These are phyloP conservation scores for Dolichallabes microphthalmus DNA, from an alignment of 2,113 vertebrate genomes.

Conservation along the genomic window DNA sequence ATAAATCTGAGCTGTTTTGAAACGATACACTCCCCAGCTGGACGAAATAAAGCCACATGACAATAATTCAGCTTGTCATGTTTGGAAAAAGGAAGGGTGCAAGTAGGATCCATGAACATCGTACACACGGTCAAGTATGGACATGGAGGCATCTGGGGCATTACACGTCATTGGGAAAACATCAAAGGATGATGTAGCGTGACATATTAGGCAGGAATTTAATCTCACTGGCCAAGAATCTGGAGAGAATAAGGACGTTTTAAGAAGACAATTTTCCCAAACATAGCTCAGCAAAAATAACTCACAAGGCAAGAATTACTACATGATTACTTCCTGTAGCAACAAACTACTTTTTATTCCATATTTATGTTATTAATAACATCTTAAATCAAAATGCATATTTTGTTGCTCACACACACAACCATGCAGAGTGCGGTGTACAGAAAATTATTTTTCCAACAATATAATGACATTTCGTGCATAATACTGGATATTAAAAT, in stretches of 20 bases:
- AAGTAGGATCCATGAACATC: not conserved
- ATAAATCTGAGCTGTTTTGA: not conserved
- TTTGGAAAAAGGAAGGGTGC: not conserved
- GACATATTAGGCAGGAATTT: not conserved
- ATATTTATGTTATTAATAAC: too few relatives aligned
- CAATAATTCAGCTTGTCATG: not conserved
- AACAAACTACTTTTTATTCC: too few relatives aligned
- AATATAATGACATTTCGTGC: not conserved
- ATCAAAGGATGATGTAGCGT: not conserved
- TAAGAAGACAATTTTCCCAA: not conserved
- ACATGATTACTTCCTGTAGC: too few relatives aligned
- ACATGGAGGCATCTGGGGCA: not conserved
- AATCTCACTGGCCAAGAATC: not conserved
- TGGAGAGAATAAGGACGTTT: not conserved
- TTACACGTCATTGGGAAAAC: not conserved
- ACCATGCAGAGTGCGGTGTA: too few relatives aligned
- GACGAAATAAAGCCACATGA: not conserved
- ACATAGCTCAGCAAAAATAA: too few relatives aligned
- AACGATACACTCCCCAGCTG: not conserved
- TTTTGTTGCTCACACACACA: too few relatives aligned
- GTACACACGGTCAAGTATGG: not conserved
- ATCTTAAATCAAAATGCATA: too few relatives aligned
- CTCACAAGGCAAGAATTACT: not conserved
- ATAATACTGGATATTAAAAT: too few relatives aligned
- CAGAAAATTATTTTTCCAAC: not conserved